Evolutionary conservation across 2,888 invertebrate species (phyloP), one percentile per base, ranked within the genome.

Genomic region (Allygus modestus): DNA sequence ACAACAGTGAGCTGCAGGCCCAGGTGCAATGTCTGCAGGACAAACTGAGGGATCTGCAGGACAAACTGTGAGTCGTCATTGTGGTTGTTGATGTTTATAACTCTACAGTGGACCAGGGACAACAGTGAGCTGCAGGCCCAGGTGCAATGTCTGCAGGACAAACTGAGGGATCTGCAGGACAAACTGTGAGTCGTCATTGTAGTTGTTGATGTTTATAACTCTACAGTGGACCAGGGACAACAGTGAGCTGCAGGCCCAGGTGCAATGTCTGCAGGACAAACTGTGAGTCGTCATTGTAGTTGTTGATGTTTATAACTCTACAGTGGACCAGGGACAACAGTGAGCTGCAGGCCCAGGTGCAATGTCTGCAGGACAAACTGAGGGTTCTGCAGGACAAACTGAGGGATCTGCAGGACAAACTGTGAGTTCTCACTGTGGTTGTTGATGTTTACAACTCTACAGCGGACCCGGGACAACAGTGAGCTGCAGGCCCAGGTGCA

Each of bases 1-100:
- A 92, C 17, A 92, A 94, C 89, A 93, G 94, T 88, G 94, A 95
- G 90, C 91, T 95, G 41, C 93, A 93, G 86, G 91, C 31, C 12
- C 84, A 82, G 58, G 77, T 84, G 4, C 81, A 84, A 26, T 61
- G 51, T 75, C 92, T 81, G 94, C 95, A 90, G 88, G 91, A 92
- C 54, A 92, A 92, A 88, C 90, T 93, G 15, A 88, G 89, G 15
- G 92, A 92, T 41, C 89, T 93, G n/a, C 91, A 92, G 86, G 89
- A 89, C 26, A 91, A 91, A 90, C 89, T 93, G 93, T 93, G 90
- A 92, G 91, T 90, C 4, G 28, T 58, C 23, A 58, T 2, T n/a
- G 20, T 17, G 2, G 46, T 12, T 37, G n/a, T 9, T 37, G 37
- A 9, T 37, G 37, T 37, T 37, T 81, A 94, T 94, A 87, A 91